Conservation (phyloP, 1,140 invertebrate genomes). For the Hycleus phaleratus region DNA sequence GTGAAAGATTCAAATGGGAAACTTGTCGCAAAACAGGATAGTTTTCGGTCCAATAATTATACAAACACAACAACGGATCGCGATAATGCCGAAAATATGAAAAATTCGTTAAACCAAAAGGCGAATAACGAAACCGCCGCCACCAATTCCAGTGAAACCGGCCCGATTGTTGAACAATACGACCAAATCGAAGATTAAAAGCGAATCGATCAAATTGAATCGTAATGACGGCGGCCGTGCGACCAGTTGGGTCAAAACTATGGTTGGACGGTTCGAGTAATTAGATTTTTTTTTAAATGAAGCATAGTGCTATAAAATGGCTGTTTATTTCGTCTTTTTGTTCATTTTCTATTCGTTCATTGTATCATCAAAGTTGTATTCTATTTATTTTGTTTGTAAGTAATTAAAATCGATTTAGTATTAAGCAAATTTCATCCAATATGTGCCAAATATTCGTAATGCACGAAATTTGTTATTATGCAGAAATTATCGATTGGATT, state of each 20-base stretch:
- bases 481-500: no score
- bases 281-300: neutral
- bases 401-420: no score
- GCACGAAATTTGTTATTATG: no score
- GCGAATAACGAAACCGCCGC: slow-evolving; percentile 30
- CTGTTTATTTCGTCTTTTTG: neutral
- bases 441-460: no score
- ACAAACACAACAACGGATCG: neutral
- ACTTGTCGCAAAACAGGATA: slow-evolving; percentile 31
- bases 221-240: neutral
- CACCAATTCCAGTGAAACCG: slow-evolving; percentile 38
- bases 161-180: slow-evolving; percentile 12
- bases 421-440: no score
- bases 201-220: neutral
- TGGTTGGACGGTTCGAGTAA: slow-evolving; percentile 39
- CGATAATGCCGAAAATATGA: slow-evolving; percentile 1
- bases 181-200: neutral
- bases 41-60: slow-evolving; percentile 27
- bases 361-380: no score
- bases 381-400: no score
- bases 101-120: neutral
- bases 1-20: slow-evolving; percentile 24
- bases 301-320: slow-evolving; percentile 5
- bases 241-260: slow-evolving; percentile 39
- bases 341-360: neutral